Base-by-base conservation (phyloP, 1,140 invertebrate genomes). In the Lordiphosa clarofinis region DNA sequence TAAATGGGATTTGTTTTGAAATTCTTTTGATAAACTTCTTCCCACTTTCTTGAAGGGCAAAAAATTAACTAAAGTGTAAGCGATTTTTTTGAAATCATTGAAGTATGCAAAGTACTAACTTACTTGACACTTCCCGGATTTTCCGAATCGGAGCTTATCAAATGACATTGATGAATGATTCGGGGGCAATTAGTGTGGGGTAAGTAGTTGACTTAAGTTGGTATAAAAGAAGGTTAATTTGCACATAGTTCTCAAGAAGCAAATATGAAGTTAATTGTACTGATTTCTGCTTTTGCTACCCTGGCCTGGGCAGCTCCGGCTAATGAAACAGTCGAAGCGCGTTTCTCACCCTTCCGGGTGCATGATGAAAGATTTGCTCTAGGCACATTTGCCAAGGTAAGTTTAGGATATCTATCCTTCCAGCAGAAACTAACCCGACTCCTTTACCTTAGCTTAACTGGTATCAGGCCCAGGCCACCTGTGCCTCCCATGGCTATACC, bases 121-220 rank as follows among this genome's bases (percentile, higher is more conserved):
- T 19, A 19, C 19, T 19, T 19, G 19, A 3, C 3, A 19, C 19
- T 19, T 19, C 19, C 19, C 19, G 3, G 1, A 49, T 12, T 38
- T 33, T 49, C 49, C 44, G 7, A 7, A 33, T 54, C 44, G 7
- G 9, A 33, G 50, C 63, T 70, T 70, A 66, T 67, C 67, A 52
- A 53, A 11, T 71, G 67, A 71, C 67, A 71, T 67, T 71, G 67
- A 71, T 71, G 42, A 50, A 71, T 70, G 62, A 43, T 15, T 10
- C 28, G 6, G 28, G 3, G 15, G 44, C 57, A 67, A 71, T 71
- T 71, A 71, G 57, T 19, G 39, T 11, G n/a, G 37, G 3, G 10
- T 13, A 11, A 38, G 39, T 31, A 31, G 28, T 31, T 31, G 28
- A 8, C 28, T 8, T 31, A 7, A 31, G 28, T 31, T 31, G 28